Conservation (phyloP, 2,888 invertebrate species). For the Drosophila austrosaltans region DNA sequence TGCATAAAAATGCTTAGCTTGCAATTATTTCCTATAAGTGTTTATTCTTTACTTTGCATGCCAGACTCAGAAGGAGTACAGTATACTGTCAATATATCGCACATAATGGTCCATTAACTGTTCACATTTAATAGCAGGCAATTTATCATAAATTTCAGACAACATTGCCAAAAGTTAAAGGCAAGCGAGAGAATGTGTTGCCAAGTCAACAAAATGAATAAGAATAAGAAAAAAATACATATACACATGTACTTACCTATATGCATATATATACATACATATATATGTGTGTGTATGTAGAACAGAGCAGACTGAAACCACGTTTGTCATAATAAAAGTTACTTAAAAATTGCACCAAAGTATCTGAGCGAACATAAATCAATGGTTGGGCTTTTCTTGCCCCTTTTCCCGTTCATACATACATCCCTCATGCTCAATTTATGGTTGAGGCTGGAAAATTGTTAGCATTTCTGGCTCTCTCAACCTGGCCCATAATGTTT, state of each 20-base stretch:
- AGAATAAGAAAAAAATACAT: background rate
- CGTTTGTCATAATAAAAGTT: constrained; percentile 76
- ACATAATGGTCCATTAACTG: constrained; percentile 56
- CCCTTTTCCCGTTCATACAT: background rate
- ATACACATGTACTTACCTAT: no score
- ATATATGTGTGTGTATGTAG: background rate
- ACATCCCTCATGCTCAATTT: no score
- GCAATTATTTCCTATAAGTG: background rate
- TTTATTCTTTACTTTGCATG: background rate
- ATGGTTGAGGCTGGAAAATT: constrained; percentile 2
- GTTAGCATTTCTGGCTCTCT: background rate
- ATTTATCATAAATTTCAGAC: constrained; percentile 56
- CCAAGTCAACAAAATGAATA: constrained; percentile 14
- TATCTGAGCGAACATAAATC: constrained; percentile 67
- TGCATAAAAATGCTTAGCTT: constrained; percentile 3
- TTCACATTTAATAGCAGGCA: constrained; percentile 53
- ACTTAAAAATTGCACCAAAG: constrained; percentile 65
- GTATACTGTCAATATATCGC: constrained; percentile 44
- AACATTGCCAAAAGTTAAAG: constrained; percentile 38
- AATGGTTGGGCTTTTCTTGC: constrained; percentile 41
- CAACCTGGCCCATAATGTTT: background rate
- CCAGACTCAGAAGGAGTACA: constrained; percentile 23
- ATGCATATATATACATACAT: background rate
- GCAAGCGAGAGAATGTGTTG: constrained; percentile 28
- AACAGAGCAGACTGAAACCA: constrained; percentile 6